phyloP scores from a whole-genome alignment of 2,888 invertebrate species.

The Suillia variegata region DNA sequence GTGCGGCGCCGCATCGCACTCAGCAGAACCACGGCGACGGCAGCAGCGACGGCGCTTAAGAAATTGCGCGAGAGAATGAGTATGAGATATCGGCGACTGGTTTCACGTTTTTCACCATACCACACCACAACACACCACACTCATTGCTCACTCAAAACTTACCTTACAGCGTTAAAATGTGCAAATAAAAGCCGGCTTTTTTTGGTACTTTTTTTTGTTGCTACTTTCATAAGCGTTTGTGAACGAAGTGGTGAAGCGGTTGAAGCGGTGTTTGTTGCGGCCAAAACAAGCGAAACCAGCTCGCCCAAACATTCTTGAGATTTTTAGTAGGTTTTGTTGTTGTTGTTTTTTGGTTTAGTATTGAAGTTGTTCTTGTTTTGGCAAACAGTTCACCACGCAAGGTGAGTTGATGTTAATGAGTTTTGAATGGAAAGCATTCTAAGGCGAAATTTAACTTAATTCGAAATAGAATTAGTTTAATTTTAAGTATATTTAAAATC shows the following conservation, averaged over 20 bases:
- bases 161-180: neutral
- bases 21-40: constrained; percentile 5
- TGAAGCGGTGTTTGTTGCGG: constrained; percentile 11
- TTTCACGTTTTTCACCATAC: neutral
- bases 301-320: constrained; percentile 58
- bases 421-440: too few relatives aligned
- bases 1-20: neutral
- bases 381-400: neutral
- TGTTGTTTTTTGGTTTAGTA: constrained; percentile 18
- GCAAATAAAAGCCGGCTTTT: constrained; percentile 4
- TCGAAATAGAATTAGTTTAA: too few relatives aligned
- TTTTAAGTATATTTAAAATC: too few relatives aligned
- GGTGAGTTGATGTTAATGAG: too few relatives aligned
- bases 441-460: too few relatives aligned
- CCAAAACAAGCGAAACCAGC: constrained; percentile 57
- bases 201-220: constrained; percentile 13
- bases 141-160: neutral
- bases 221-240: too few relatives aligned
- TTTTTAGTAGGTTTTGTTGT: constrained; percentile 25
- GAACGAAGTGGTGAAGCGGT: too few relatives aligned
- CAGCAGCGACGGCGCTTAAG: too few relatives aligned
- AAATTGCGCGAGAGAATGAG: too few relatives aligned
- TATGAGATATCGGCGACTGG: too few relatives aligned
- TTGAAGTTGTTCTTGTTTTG: constrained; percentile 23
- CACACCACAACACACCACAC: neutral